These are phyloP conservation scores for Leucophenga maculata DNA, from an alignment of 2,888 invertebrate species.

Conservation along the genomic window DNA sequence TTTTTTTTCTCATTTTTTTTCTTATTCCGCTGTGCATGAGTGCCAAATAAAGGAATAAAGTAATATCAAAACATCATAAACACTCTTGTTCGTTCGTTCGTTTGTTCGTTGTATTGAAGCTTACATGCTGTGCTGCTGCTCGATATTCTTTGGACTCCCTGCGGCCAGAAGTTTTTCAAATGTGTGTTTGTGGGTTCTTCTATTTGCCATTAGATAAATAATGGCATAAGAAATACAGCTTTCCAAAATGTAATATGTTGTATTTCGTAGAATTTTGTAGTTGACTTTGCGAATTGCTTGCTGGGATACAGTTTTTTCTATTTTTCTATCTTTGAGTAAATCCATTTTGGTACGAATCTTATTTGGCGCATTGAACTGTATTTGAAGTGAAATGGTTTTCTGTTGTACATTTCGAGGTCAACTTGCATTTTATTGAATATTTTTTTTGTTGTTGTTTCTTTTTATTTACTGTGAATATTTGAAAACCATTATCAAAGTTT, in stretches of 20 bases:
- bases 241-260: constrained; percentile 46
- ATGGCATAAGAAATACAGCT: constrained; percentile 47
- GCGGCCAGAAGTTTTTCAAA: neutral
- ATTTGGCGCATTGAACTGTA: constrained; percentile 1
- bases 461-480: too few species aligned
- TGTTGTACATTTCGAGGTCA: too few species aligned
- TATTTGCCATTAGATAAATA: constrained; percentile 57
- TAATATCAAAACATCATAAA: constrained; percentile 66
- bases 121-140: constrained; percentile 11
- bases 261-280: constrained; percentile 5
- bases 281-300: too few species aligned
- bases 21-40: neutral
- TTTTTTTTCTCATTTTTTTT: too few species aligned
- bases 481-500: too few species aligned
- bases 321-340: neutral
- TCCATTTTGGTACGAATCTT: too few species aligned
- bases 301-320: neutral
- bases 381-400: too few species aligned
- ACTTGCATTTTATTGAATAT: too few species aligned
- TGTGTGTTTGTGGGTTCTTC: constrained; percentile 5
- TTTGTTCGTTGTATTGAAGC: constrained; percentile 11
- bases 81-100: constrained; percentile 46
- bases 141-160: neutral
- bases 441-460: too few species aligned
- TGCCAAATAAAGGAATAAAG: constrained; percentile 38